Evolutionary conservation across 92 coral and sea anemone species (phyloP), one percentile per base, ranked within the genome.

Genomic region (Porites divaricata): DNA sequence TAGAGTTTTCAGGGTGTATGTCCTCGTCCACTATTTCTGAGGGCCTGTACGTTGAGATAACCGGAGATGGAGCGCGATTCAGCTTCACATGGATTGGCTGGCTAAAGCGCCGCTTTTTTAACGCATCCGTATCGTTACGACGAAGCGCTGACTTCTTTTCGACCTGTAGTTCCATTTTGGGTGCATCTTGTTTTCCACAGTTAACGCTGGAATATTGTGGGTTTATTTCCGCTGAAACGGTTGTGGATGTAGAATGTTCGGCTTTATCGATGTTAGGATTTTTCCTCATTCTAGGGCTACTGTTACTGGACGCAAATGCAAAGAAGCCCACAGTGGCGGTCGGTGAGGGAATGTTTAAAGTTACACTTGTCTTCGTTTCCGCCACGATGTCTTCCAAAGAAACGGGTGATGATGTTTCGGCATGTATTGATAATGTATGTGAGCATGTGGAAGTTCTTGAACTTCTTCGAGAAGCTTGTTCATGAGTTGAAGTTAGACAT

Each of bases 391-490:
- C 94, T 6, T 91, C 89, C 17, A 87, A 21, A 64, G 88, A 86
- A 66, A 93, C 78, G 4, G 93, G 81, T 7, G 97, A 89, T 1
- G 92, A 64, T 20, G 98, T 75, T 75, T 94, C 93, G 0, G 98
- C 77, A 63, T 92, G 95, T 50, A 94, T 78, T 35, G 98, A 94
- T 24, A 94, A 59, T 16, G 89, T 70, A 50, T 86, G 91, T 12
- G 95, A 89, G 68, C 92, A 91, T 49, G 89, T 66, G 52, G 93
- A 83, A 4, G 68, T 80, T 19, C 74, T 84, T 6, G 98, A 83
- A 10, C 84, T 85, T 28, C 89, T 68, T 70, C 91, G 80, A 35
- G 87, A 61, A 1, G 56, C 25, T 57, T 84, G 80, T 14, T 89
- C 85, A 35, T 35, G 45, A n/a, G 91, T 92, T 10, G 95, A 90